Conservation (phyloP, 2,797 vertebrate genomes). For the Mus minutoides region DNA sequence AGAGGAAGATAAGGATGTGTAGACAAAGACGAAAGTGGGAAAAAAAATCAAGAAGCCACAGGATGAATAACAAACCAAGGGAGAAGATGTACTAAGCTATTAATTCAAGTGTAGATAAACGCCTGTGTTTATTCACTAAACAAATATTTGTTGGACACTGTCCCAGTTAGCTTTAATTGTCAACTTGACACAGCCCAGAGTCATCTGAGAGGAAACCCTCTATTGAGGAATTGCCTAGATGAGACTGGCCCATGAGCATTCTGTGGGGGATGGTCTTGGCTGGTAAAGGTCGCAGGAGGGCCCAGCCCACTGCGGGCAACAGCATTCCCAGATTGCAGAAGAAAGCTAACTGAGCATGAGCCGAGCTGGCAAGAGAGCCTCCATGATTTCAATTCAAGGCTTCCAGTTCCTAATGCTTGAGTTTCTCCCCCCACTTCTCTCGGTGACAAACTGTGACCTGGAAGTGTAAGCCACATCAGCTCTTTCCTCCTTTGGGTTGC, state of each 20-base stretch:
- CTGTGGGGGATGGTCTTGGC: background rate
- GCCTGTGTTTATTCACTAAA: constrained; percentile 12
- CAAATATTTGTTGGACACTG: constrained; percentile 17
- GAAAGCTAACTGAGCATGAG: no score
- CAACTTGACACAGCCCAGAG: background rate
- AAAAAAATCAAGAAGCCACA: background rate
- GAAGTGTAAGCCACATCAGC: no score
- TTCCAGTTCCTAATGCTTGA: background rate
- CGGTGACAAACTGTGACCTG: background rate
- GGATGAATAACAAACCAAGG: background rate
- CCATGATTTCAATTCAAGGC: background rate
- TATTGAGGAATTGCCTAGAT: background rate
- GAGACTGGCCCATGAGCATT: background rate
- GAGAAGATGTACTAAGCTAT: background rate
- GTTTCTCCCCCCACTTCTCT: background rate
- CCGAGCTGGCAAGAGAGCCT: background rate
- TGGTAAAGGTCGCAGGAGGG: no score
- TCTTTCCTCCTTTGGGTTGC: background rate
- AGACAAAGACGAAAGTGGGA: background rate
- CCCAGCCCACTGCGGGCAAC: background rate
- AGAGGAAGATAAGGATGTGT: background rate
- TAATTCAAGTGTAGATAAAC: background rate
- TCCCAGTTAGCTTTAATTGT: background rate
- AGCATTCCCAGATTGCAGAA: background rate
- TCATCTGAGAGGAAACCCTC: background rate